Conservation (phyloP, 2,797 vertebrate species). For the Orientallactaga sibirica region DNA sequence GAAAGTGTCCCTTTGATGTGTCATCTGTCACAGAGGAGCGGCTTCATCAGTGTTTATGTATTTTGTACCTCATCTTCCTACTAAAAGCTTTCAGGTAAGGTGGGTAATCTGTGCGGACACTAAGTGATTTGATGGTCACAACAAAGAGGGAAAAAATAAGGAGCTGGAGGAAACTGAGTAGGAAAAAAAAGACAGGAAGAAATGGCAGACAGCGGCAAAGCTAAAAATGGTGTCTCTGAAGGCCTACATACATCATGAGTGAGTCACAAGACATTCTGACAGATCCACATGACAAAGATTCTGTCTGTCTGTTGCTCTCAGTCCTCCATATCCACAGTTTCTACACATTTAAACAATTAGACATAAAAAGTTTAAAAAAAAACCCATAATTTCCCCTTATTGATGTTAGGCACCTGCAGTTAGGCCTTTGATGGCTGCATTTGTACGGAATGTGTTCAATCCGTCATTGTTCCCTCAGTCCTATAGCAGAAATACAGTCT, state of each 20-base stretch:
- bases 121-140: background rate
- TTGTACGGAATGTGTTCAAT: background rate
- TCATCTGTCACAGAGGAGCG: background rate
- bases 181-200: background rate
- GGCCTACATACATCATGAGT: accelerated
- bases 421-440: too few relatives aligned
- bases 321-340: background rate
- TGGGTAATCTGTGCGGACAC: background rate
- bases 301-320: background rate
- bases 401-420: background rate
- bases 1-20: background rate
- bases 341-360: too few relatives aligned
- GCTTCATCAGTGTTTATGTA: background rate
- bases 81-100: background rate
- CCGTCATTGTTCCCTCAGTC: background rate
- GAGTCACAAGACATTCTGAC: background rate
- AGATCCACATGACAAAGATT: background rate
- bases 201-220: background rate
- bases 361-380: background rate
- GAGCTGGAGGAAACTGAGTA: too few relatives aligned
- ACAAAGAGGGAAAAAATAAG: too few relatives aligned
- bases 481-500: background rate
- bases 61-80: background rate
- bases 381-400: background rate
- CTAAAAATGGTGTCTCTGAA: accelerated